Conservation (phyloP, 2,888 invertebrate species). For the Tetropium fuscum region DNA sequence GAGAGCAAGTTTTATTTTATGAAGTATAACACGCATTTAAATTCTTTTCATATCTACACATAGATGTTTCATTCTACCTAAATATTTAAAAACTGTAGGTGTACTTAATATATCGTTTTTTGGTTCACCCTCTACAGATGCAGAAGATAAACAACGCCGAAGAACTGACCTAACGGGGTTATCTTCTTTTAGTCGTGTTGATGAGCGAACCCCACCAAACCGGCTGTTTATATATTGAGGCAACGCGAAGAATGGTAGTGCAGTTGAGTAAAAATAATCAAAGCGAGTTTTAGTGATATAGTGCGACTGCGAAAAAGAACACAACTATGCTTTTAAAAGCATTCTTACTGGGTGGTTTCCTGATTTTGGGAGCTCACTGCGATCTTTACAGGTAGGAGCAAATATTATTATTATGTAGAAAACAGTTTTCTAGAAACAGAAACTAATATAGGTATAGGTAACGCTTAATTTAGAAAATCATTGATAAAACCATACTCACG, state of each 20-base stretch:
- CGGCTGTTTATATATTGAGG: conserved; percentile 49
- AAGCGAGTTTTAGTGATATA: conserved; percentile 23
- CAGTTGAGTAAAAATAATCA: conserved; percentile 29
- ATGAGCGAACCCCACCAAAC: conserved; percentile 44
- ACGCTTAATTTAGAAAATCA: too few species aligned
- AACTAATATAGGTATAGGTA: too few species aligned
- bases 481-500: not conserved
- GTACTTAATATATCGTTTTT: too few species aligned
- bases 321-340: conserved; percentile 45
- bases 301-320: conserved; percentile 12
- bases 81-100: too few species aligned
- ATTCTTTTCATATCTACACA: too few species aligned
- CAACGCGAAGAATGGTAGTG: conserved; percentile 31
- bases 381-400: conserved; percentile 48
- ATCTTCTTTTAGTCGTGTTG: conserved; percentile 48
- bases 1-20: too few species aligned
- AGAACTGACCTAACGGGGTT: conserved; percentile 55
- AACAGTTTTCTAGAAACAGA: not conserved
- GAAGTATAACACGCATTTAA: too few species aligned
- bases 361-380: conserved; percentile 44
- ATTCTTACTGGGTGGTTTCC: conserved; percentile 43
- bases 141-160: conserved; percentile 45
- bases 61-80: too few species aligned
- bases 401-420: not conserved
- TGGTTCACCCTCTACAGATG: conserved; percentile 23